These are phyloP conservation scores for Suncus etruscus DNA, from an alignment of 2,113 vertebrate species.

Conservation along the genomic window DNA sequence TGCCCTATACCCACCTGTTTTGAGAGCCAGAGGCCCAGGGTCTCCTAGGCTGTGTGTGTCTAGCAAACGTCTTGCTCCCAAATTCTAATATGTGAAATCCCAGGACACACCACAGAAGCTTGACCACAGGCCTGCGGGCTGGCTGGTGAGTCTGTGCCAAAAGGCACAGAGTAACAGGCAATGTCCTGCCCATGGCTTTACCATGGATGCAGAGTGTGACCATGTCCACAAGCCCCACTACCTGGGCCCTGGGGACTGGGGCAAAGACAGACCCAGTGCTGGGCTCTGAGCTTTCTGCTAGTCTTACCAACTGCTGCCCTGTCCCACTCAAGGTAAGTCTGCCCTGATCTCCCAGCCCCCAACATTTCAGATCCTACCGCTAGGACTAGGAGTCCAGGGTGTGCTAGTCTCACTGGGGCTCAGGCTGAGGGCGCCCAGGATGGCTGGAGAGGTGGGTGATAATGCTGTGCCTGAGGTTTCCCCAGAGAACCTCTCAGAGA, in stretches of 20 bases:
- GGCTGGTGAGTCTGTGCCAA: background rate
- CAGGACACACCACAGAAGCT: background rate
- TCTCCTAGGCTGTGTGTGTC: background rate
- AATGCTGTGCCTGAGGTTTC: constrained; percentile 82
- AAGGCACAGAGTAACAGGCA: background rate
- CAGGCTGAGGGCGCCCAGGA: constrained; percentile 80
- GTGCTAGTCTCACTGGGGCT: constrained; percentile 77
- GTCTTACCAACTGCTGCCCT: background rate
- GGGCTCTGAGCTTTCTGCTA: background rate
- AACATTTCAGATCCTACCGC: constrained; percentile 80
- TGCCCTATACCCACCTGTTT: background rate
- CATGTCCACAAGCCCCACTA: background rate
- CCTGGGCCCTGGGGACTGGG: background rate
- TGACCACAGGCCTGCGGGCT: background rate
- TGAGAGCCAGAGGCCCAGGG: background rate
- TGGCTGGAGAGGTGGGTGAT: constrained; percentile 79
- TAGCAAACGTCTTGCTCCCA: background rate
- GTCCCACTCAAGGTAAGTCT: background rate
- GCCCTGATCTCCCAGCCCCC: background rate
- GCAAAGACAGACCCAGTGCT: background rate
- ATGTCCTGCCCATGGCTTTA: background rate
- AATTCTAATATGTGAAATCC: background rate
- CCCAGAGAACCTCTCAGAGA: constrained; percentile 84
- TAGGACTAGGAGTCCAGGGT: constrained; percentile 87
- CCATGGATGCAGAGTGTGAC: background rate